A percentile compares a stretch with the other conserved stretches of the same genome.
Evolutionary conservation across 2,113 vertebrate genomes (phyloP).

Genomic region (Cynopterus brachyotis): DNA sequence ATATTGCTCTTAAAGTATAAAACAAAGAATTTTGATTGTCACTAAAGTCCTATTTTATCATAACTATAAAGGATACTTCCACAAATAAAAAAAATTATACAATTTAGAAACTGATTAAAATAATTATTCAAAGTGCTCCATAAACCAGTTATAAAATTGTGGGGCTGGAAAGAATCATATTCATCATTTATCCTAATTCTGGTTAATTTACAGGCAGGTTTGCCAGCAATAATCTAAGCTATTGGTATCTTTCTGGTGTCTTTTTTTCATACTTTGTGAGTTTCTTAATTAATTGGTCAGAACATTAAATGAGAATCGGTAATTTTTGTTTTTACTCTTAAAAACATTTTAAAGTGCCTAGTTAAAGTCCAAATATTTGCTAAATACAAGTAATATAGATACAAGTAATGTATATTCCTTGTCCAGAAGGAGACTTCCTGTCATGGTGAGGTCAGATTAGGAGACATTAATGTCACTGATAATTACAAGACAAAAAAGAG

Average conservation of each 20-base stretch:
- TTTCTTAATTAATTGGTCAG: background rate
- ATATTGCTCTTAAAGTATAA: constrained; percentile 43
- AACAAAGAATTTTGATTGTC: background rate
- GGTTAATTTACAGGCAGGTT: background rate
- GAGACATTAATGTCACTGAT: background rate
- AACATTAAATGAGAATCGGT: background rate
- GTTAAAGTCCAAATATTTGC: background rate
- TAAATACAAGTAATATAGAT: background rate
- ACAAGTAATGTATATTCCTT: background rate
- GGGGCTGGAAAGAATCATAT: background rate
- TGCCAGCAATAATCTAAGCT: background rate
- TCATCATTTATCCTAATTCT: background rate
- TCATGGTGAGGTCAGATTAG: background rate
- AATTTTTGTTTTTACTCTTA: background rate
- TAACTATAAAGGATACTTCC: background rate
- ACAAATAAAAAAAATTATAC: background rate
- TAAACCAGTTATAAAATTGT: background rate
- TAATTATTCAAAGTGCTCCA: background rate
- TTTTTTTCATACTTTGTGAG: background rate
- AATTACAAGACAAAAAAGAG: background rate
- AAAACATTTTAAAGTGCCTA: background rate
- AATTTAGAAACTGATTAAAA: constrained; percentile 39
- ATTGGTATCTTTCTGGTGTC: background rate
- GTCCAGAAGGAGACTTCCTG: background rate
- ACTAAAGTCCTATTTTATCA: background rate